Conservation (phyloP, 2,888 invertebrate species). For the Tyria jacobaeae region DNA sequence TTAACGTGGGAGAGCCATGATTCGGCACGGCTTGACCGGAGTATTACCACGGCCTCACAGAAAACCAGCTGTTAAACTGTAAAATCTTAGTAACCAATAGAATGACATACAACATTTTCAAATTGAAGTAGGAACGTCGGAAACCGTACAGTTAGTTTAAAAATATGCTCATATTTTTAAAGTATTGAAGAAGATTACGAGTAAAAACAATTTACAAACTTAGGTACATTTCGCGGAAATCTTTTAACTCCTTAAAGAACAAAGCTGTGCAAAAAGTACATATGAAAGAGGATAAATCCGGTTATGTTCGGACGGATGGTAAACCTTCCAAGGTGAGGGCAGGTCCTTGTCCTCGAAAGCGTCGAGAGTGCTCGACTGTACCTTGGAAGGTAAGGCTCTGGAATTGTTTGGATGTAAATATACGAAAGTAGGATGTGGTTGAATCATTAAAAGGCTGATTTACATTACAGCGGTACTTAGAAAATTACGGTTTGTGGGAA, state of each 20-base stretch:
- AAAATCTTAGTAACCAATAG: too few relatives aligned
- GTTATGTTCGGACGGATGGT: conserved; percentile 11
- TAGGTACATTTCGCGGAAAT: not conserved
- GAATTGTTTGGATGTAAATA: conserved; percentile 20
- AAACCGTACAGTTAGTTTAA: too few relatives aligned
- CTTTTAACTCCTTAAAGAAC: not conserved
- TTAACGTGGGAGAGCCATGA: too few relatives aligned
- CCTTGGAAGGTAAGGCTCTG: conserved; percentile 18
- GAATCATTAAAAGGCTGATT: conserved; percentile 11
- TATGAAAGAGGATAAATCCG: conserved; percentile 4
- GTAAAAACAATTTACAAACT: not conserved
- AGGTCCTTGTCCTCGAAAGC: conserved; percentile 14
- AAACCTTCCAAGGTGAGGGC: conserved; percentile 7
- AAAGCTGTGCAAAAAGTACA: not conserved
- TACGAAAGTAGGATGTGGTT: conserved; percentile 4
- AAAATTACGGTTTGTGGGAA: not conserved
- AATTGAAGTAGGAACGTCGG: too few relatives aligned
- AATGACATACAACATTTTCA: too few relatives aligned
- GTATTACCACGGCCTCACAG: too few relatives aligned
- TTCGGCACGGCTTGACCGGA: too few relatives aligned
- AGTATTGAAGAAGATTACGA: too few relatives aligned
- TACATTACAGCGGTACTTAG: not conserved
- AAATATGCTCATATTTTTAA: too few relatives aligned
- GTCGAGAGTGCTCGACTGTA: conserved; percentile 17
- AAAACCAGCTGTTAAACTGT: too few relatives aligned